Evolutionary conservation across 1,140 invertebrate genomes (phyloP), one percentile per base, ranked within the genome.

Genomic region (Ectropis grisescens): DNA sequence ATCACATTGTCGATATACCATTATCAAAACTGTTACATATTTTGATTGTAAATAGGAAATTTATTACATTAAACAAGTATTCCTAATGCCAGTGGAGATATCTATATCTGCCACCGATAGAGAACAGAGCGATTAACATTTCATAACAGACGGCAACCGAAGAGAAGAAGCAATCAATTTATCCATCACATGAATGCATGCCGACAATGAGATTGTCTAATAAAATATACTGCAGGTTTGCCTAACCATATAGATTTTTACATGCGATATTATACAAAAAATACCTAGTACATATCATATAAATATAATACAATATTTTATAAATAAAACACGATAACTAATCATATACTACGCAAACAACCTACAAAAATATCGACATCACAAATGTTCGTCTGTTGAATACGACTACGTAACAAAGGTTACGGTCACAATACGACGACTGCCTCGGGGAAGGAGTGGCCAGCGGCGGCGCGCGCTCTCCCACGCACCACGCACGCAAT

Each of bases 391-490:
- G 45, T 52, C 47, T 42, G 43, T 38, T 58, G 42, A 33, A 64
- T 45, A 58, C 43, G 33, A 50, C 41, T 50, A 44, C 24, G 36
- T 36, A 41, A 41, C 28, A 39, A 28, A 39, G 49, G 47, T 47
- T 59, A 70, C 45, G n/a, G n/a, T n/a, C n/a, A n/a, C n/a, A n/a
- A n/a, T n/a, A n/a, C n/a, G n/a, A n/a, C n/a, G n/a, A n/a, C n/a
- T n/a, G 57, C 57, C 56, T 57, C 51, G 48, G 70, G 72, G 66
- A 69, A 64, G 52, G 67, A 70, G 69, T 74, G 68, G 68, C 70
- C 40, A 70, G 8, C 64, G 69, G 72, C 70, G 50, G 65, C 56
- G n/a, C n/a, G n/a, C n/a, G n/a, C 59, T 55, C 58, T 44, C 54
- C 47, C 67, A 64, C 58, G 41, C 70, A 64, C 54, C 66, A 59